Evolutionary conservation across 2,888 invertebrate species (phyloP).

Genomic region (Apocheima hispidaria): DNA sequence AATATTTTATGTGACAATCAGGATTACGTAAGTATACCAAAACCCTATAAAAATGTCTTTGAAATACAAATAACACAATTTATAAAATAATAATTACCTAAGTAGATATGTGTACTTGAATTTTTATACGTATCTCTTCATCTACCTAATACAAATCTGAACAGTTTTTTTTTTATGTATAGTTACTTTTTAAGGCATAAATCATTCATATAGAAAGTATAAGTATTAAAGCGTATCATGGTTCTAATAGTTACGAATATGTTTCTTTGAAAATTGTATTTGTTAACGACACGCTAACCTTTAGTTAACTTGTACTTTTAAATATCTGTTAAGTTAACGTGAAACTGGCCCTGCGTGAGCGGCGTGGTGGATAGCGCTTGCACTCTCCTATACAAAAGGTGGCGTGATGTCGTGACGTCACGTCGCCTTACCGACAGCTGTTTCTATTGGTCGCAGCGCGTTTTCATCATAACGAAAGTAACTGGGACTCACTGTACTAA

Average conservation of each 20-base stretch:
- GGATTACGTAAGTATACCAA: neutral
- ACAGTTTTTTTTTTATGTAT: too few species aligned
- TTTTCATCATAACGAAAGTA: constrained; percentile 55
- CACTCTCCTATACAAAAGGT: constrained; percentile 81
- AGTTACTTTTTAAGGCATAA: too few species aligned
- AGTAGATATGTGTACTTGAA: too few species aligned
- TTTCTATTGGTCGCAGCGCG: constrained; percentile 66
- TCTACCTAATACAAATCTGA: too few species aligned
- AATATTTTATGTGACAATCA: neutral
- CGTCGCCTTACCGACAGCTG: constrained; percentile 76
- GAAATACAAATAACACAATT: neutral
- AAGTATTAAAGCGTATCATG: too few species aligned
- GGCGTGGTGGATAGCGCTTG: constrained; percentile 74
- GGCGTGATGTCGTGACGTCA: constrained; percentile 85
- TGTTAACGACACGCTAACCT: neutral
- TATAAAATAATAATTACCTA: too few species aligned
- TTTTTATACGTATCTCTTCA: too few species aligned
- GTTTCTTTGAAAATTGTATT: neutral
- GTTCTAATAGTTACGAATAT: neutral
- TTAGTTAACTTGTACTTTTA: constrained; percentile 20
- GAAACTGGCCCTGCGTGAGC: constrained; percentile 51
- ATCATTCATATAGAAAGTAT: too few species aligned
- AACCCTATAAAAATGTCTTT: neutral
- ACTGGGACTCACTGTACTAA: constrained; percentile 47
- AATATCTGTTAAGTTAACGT: constrained; percentile 12